These are phyloP conservation scores for Dexiosoma caninum DNA, from an alignment of 2,888 invertebrate species.

Conservation along the genomic window DNA sequence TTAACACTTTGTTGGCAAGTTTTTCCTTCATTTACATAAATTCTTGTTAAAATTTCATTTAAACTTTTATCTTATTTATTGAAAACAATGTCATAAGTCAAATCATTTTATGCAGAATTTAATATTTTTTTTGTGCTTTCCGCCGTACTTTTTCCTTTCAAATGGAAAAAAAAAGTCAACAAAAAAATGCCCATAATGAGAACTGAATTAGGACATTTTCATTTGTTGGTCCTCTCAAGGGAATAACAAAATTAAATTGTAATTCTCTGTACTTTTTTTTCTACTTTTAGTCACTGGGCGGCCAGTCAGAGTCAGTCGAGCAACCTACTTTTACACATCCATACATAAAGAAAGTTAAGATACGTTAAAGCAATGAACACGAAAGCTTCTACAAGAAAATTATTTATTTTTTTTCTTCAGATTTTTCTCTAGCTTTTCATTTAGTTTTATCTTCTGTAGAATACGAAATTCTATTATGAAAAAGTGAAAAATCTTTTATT, in stretches of 20 bases:
- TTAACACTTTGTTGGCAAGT: background rate
- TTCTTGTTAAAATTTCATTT: constrained; percentile 62
- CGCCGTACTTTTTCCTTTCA: constrained; percentile 20
- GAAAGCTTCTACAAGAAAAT: background rate
- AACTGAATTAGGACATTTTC: constrained; percentile 60
- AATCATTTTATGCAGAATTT: constrained; percentile 38
- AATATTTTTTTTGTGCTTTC: background rate
- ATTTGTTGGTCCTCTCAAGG: constrained; percentile 55
- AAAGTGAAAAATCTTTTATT: constrained; percentile 29
- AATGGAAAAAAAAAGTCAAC: background rate
- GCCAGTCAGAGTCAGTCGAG: constrained; percentile 10
- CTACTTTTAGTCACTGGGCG: background rate
- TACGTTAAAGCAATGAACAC: constrained; percentile 12
- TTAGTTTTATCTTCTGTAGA: constrained; percentile 55
- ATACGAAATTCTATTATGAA: constrained; percentile 25
- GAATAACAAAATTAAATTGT: constrained; percentile 62
- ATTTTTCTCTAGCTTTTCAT: constrained; percentile 26
- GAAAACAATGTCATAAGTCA: constrained; percentile 61
- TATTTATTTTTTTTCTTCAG: background rate
- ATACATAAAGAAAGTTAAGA: background rate
- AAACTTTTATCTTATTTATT: constrained; percentile 60
- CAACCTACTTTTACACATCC: background rate
- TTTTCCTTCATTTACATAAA: constrained; percentile 36
- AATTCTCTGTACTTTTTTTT: constrained; percentile 35
- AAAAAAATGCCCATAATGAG: constrained; percentile 44